Evolutionary conservation across 2,888 invertebrate species (phyloP).

Genomic region (Folsomia candida): DNA sequence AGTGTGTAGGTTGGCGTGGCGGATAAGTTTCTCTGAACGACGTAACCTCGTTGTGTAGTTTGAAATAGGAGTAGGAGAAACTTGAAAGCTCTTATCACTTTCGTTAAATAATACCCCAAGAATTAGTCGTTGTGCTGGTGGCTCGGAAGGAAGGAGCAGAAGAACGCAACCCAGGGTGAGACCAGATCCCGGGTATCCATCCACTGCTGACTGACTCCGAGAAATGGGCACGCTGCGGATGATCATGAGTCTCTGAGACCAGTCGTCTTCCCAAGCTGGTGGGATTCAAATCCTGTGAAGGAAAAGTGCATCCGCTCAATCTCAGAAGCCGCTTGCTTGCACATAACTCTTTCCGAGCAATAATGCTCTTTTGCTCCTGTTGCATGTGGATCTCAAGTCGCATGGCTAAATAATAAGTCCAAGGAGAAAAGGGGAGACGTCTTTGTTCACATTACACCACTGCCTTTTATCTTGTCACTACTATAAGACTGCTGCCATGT

Average conservation of each 20-base stretch:
- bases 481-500: neutral
- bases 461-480: neutral
- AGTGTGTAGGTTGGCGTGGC: no score
- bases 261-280: slow-evolving; percentile 21
- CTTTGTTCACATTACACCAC: neutral
- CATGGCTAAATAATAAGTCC: neutral
- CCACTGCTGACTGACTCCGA: slow-evolving; percentile 3
- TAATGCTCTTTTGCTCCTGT: neutral
- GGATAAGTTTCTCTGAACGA: neutral
- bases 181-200: slow-evolving; percentile 9
- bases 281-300: slow-evolving; percentile 13
- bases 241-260: slow-evolving; percentile 4
- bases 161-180: no score
- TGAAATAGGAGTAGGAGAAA: neutral
- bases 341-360: no score
- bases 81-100: neutral
- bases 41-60: neutral
- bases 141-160: neutral
- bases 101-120: neutral
- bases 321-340: neutral
- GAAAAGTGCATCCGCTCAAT: slow-evolving; percentile 5
- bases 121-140: neutral
- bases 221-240: slow-evolving; percentile 32
- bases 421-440: neutral
- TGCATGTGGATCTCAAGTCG: no score